Evolutionary conservation across 2,113 vertebrate species (phyloP).

Genomic region (Cynoglossus semilaevis): DNA sequence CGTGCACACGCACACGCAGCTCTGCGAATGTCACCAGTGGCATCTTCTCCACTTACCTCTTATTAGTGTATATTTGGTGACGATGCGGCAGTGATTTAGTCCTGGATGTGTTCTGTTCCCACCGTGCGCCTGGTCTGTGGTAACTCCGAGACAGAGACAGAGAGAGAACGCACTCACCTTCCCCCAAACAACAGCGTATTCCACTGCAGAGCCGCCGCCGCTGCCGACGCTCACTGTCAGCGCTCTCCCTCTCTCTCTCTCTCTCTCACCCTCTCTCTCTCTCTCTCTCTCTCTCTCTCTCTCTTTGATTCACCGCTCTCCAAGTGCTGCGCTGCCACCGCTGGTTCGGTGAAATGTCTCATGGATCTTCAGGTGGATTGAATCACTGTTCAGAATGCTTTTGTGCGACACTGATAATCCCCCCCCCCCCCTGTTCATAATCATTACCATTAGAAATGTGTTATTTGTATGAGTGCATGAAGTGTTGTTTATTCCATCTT

Average conservation of each 20-base stretch:
- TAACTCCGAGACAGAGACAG: conserved; percentile 27
- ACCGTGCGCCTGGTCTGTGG: neutral
- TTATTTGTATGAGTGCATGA: neutral
- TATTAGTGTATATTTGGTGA: neutral
- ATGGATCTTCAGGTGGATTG: conserved; percentile 67
- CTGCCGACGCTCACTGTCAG: conserved; percentile 38
- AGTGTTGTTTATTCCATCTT: neutral
- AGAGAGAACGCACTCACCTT: conserved; percentile 38
- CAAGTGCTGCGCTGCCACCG: conserved; percentile 59
- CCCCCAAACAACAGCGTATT: conserved; percentile 55
- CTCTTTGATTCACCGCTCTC: conserved; percentile 61
- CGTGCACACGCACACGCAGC: conserved; percentile 1
- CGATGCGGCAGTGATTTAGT: conserved; percentile 10
- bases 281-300: conserved; percentile 40
- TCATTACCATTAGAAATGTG: too few species aligned
- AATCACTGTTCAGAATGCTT: conserved; percentile 33
- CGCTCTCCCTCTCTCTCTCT: conserved; percentile 18
- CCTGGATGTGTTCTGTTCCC: conserved; percentile 1
- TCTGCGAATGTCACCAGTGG: conserved; percentile 12
- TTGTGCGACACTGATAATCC: neutral
- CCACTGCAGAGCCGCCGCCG: conserved; percentile 71
- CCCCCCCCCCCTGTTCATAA: too few species aligned
- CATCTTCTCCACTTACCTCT: conserved; percentile 32
- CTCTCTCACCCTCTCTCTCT: conserved; percentile 22
- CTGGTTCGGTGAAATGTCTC: conserved; percentile 61